phyloP scores from a whole-genome alignment of 2,797 vertebrate species.

The Pangasius mekongensis region DNA sequence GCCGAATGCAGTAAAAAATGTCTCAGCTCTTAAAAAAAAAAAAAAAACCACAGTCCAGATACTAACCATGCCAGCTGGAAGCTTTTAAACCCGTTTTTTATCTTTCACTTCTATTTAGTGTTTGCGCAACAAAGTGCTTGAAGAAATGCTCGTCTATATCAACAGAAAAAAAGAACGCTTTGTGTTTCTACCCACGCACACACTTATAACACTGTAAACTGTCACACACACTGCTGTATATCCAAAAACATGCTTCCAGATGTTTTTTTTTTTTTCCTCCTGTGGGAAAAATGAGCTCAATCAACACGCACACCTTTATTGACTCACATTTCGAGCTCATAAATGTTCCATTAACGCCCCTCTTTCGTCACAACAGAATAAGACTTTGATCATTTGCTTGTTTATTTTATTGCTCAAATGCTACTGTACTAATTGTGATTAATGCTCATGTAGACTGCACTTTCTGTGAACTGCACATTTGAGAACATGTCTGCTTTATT shows the following conservation, averaged over 20 bases:
- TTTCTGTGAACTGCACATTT: slow-evolving; percentile 64
- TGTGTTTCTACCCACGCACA: slow-evolving; percentile 63
- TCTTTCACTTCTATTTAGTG: slow-evolving; percentile 59
- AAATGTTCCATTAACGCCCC: not conserved
- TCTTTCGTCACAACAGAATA: not conserved
- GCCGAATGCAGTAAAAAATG: not conserved
- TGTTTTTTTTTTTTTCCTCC: not conserved
- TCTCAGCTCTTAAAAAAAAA: not conserved
- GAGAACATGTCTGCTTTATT: slow-evolving; percentile 60
- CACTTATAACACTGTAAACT: slow-evolving; percentile 43
- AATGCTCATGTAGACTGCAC: slow-evolving; percentile 35
- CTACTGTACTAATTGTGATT: slow-evolving; percentile 19
- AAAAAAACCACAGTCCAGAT: not conserved
- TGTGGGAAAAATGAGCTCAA: not conserved
- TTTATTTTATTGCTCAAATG: slow-evolving; percentile 14
- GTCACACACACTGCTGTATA: slow-evolving; percentile 61
- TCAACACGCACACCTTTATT: not conserved
- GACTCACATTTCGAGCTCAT: not conserved
- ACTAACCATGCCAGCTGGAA: slow-evolving; percentile 50
- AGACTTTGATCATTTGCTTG: not conserved
- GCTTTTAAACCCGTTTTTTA: slow-evolving; percentile 59
- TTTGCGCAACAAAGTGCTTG: slow-evolving; percentile 68
- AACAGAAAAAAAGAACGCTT: slow-evolving; percentile 65
- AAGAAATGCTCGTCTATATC: slow-evolving; percentile 69
- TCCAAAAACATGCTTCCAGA: slow-evolving; percentile 54